phyloP scores from a whole-genome alignment of 2,888 invertebrate species.

The Macrosoma leucophasiata region DNA sequence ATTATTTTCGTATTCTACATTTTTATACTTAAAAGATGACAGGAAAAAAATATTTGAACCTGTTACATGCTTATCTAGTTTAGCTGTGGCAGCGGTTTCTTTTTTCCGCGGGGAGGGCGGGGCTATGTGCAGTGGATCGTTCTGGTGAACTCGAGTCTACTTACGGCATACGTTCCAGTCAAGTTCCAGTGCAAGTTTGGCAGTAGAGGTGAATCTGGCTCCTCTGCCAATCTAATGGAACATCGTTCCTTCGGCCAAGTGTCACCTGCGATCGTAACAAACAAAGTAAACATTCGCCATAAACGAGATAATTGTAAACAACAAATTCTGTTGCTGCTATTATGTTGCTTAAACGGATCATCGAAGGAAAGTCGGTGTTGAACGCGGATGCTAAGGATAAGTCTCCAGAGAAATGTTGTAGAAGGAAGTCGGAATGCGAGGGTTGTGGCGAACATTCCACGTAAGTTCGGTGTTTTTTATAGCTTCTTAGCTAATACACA shows the following conservation, averaged over 20 bases:
- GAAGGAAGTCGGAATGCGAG: slow-evolving; percentile 66
- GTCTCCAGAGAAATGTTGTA: slow-evolving; percentile 61
- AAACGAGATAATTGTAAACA: slow-evolving; percentile 68
- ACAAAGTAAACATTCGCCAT: slow-evolving; percentile 65
- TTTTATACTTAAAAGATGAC: too few relatives aligned
- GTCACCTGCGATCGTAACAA: slow-evolving; percentile 50
- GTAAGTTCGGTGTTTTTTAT: too few relatives aligned
- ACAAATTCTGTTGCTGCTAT: slow-evolving; percentile 65
- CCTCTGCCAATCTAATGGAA: slow-evolving; percentile 72
- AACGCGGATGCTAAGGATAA: slow-evolving; percentile 52
- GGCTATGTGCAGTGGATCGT: slow-evolving; percentile 42
- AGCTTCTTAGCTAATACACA: too few relatives aligned
- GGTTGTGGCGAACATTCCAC: slow-evolving; percentile 65
- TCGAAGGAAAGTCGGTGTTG: slow-evolving; percentile 75
- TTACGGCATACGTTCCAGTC: slow-evolving; percentile 20
- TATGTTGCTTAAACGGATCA: slow-evolving; percentile 76
- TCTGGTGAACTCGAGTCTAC: slow-evolving; percentile 28
- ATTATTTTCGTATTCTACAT: too few relatives aligned
- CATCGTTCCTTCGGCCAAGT: slow-evolving; percentile 59
- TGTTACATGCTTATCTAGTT: slow-evolving; percentile 28
- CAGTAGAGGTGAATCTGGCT: slow-evolving; percentile 63
- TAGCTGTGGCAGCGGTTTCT: slow-evolving; percentile 43
- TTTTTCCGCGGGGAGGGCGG: slow-evolving; percentile 31
- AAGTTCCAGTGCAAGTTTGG: slow-evolving; percentile 49
- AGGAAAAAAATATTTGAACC: too few relatives aligned